A percentile compares a stretch with the other conserved stretches of the same genome.
phyloP scores from a whole-genome alignment of 2,888 invertebrate species.

The Nomada flava region DNA sequence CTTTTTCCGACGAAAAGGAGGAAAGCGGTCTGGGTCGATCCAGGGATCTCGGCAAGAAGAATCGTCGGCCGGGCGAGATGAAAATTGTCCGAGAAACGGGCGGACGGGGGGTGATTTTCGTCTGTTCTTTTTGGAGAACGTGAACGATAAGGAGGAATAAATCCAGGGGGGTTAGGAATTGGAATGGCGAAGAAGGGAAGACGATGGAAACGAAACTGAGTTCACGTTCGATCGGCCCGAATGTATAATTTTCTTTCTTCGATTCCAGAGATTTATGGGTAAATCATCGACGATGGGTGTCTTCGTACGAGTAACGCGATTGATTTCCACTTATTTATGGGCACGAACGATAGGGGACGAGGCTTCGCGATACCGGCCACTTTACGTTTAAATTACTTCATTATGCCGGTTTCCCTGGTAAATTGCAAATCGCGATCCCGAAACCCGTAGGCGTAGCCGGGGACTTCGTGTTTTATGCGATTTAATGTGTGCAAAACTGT shows the following conservation, averaged over 20 bases:
- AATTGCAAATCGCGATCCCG: constrained; percentile 37
- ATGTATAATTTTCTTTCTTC: constrained; percentile 1
- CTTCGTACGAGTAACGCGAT: not conserved
- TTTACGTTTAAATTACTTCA: too few relatives aligned
- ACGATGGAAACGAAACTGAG: too few relatives aligned
- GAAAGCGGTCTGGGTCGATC: constrained; percentile 21
- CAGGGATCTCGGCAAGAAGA: constrained; percentile 26
- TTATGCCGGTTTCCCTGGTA: not conserved
- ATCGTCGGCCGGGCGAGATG: not conserved
- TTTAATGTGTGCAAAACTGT: constrained; percentile 66
- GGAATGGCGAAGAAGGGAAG: too few relatives aligned
- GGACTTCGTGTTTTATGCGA: constrained; percentile 57
- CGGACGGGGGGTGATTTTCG: too few relatives aligned
- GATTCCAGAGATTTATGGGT: constrained; percentile 6
- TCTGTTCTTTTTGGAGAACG: not conserved
- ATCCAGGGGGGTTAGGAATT: not conserved
- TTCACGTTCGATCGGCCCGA: not conserved
- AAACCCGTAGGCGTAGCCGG: constrained; percentile 39
- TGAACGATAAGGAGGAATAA: too few relatives aligned
- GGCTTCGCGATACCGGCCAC: too few relatives aligned
- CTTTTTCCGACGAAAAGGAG: constrained; percentile 67
- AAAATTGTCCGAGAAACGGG: not conserved
- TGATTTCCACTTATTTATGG: not conserved
- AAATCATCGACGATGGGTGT: not conserved
- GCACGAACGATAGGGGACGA: not conserved